Base-by-base conservation (phyloP, 2,888 invertebrate genomes). In the Cosmia trapezina region DNA sequence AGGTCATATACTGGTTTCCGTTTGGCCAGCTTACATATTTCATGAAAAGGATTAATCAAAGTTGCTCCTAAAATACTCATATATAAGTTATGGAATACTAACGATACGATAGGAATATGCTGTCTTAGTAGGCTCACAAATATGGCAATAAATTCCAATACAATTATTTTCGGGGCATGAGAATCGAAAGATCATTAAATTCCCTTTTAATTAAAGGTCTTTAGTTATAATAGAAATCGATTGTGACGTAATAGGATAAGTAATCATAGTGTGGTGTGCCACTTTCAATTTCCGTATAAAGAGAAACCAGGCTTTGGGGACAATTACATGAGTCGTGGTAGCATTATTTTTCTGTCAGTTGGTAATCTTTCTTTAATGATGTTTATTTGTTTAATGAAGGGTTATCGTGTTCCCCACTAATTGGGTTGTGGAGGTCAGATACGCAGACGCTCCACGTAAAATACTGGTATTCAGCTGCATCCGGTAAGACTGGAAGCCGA, bases 201-300 rank as follows among this genome's bases (percentile, higher is more conserved):
- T 76, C 65, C 51, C 54, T 54, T 43, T 57, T 80, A 70, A 83
- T 85, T 78, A 85, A 74, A 83, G 56, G 47, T 73, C 37, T 79
- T 80, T 54, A 67, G n/a, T 61, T 81, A 76, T 86, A 76, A 76
- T 73, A 86, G 81, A 77, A 86, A 84, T 81, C 72, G 72, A 73
- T 69, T 65, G 67, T 84, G 68, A 67, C 71, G 74, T 63, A 81
- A 84, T 73, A 78, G 60, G 41, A 71, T 57, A 72, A 72, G 70
- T 69, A 76, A 83, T 80, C 62, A 74, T 66, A 43, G 61, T 65
- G 84, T 68, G 41, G 61, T 65, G 84, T 68, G 41, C 73, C 57
- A 72, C 84, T 81, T 84, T 84, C 76, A 57, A 63, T 86, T 84
- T 84, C 81, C 79, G 76, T 73, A 57, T 63, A 47, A 8, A 70